Evolutionary conservation across 2,888 invertebrate genomes (phyloP), one percentile per base, ranked within the genome.

Genomic region (Trisateles emortualis): DNA sequence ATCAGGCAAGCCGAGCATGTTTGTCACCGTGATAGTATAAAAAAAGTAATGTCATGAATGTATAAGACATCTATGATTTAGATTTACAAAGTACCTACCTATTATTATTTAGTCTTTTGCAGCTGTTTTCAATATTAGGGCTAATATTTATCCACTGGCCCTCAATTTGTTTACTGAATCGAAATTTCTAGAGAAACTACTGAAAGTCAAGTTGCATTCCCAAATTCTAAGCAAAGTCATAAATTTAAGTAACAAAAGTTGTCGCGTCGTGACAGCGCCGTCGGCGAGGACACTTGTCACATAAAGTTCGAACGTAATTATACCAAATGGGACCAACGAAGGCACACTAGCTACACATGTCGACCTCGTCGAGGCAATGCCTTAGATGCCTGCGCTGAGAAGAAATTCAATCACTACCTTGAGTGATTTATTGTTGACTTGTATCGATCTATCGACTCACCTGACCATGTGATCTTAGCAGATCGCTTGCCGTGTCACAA

Each of bases 291-390:
- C 90, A 86, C 26, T 53, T 55, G 65, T 69, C 69, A 78, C 76
- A 79, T 84, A 84, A 86, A 87, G 84, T 88, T 88, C 84, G 83
- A 83, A 78, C 81, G 83, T 86, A 87, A 90, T 92, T 88, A 92
- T 89, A 90, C 90, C 92, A 90, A 92, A 91, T 90, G 88, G 76
- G 90, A 81, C 74, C 76, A 75, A 64, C 76, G 91, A 92, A 92
- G 92, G 92, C 76, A 80, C 79, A 77, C 89, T 50, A 72, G 82
- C 84, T 79, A 82, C 79, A 88, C 87, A 80, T 50, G 89, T 78
- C 74, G 86, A 73, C 92, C 92, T 92, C 84, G 86, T 92, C 84
- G 86, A 49, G 59, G 56, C 48, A 55, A 64, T 60, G 65, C 68
- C 72, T 71, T 68, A 78, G 79, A 77, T 81, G 76, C 74, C 68